These are phyloP conservation scores for Molothrus aeneus DNA, from an alignment of 2,797 vertebrate species.

Conservation along the genomic window DNA sequence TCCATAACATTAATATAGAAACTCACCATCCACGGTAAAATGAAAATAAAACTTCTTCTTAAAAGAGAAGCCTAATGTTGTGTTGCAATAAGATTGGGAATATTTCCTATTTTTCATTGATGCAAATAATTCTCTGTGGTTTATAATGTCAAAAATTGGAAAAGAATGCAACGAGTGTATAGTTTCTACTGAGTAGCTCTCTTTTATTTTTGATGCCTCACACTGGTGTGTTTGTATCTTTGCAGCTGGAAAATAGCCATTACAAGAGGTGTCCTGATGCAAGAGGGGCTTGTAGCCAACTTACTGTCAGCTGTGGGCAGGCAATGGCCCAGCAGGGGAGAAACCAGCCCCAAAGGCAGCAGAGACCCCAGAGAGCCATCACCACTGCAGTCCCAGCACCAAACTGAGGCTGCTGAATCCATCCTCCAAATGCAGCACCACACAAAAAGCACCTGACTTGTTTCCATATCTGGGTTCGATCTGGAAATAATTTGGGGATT, in stretches of 20 bases:
- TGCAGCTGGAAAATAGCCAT: not conserved
- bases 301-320: fast-evolving
- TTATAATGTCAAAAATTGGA: not conserved
- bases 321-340: not conserved
- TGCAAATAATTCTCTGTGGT: not conserved
- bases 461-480: not conserved
- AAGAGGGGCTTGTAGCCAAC: not conserved
- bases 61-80: not conserved
- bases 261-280: fast-evolving
- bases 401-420: not conserved
- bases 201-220: not conserved
- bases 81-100: not conserved
- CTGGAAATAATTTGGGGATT: not conserved
- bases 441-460: not conserved
- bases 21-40: not conserved
- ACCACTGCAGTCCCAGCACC: not conserved
- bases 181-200: not conserved
- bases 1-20: not conserved
- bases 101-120: not conserved
- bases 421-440: not conserved
- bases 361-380: not conserved
- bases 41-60: not conserved
- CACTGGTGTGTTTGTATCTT: not conserved
- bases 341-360: not conserved
- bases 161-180: not conserved